phyloP scores from a whole-genome alignment of 1,140 invertebrate genomes.

The Zaprionus vittiger region DNA sequence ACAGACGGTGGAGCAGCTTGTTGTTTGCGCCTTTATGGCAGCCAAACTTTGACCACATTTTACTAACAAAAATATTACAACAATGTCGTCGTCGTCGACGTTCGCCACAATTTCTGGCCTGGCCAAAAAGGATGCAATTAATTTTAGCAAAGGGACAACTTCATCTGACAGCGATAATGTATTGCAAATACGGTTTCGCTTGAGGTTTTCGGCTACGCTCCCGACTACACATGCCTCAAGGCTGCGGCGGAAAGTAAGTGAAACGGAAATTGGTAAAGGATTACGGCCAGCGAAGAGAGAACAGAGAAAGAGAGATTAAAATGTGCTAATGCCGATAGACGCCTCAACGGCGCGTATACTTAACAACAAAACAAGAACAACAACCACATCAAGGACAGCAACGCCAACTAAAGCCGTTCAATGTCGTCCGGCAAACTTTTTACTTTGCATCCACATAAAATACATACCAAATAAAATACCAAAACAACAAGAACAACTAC shows the following conservation, averaged over 20 bases:
- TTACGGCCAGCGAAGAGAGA: slow-evolving; percentile 36
- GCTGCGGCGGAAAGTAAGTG: slow-evolving; percentile 38
- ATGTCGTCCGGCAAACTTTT: slow-evolving; percentile 76
- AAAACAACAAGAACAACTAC: slow-evolving; percentile 25
- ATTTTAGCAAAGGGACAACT: slow-evolving; percentile 76
- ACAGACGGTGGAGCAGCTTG: slow-evolving; percentile 14
- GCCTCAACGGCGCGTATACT: slow-evolving; percentile 57
- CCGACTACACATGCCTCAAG: slow-evolving; percentile 30
- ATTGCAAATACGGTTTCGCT: slow-evolving; percentile 63
- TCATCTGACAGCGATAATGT: slow-evolving; percentile 79
- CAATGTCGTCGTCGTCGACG: slow-evolving; percentile 56
- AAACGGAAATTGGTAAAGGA: slow-evolving; percentile 77
- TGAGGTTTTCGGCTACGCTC: slow-evolving; percentile 40
- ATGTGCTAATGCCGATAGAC: slow-evolving; percentile 49
- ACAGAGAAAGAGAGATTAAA: slow-evolving; percentile 30
- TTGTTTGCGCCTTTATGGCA: slow-evolving; percentile 81
- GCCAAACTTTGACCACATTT: slow-evolving; percentile 80
- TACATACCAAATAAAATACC: slow-evolving; percentile 70
- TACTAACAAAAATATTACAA: slow-evolving; percentile 81
- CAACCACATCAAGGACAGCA: slow-evolving; percentile 6
- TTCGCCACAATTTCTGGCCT: slow-evolving; percentile 47
- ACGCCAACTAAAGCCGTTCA: slow-evolving; percentile 37
- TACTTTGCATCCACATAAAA: slow-evolving; percentile 79
- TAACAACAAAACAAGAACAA: slow-evolving; percentile 13
- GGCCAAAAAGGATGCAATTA: slow-evolving; percentile 69